Evolutionary conservation across 2,888 invertebrate genomes (phyloP).

Genomic region (Lomographa bimaculata): DNA sequence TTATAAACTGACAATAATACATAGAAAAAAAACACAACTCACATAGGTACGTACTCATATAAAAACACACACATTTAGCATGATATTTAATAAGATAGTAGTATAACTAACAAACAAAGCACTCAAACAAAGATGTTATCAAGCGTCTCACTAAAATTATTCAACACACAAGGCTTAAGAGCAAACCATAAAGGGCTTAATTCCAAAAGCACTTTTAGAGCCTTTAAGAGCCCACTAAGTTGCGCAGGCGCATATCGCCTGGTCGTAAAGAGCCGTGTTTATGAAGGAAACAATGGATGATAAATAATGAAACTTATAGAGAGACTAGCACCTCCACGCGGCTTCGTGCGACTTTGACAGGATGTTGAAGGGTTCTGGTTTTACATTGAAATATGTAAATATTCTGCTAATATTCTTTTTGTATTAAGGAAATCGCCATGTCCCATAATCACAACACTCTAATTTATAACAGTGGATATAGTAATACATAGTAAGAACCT

Average conservation of each 20-base stretch:
- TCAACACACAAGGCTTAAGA: conserved; percentile 12
- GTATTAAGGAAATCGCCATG: no score
- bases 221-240: conserved; percentile 23
- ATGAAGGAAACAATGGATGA: conserved; percentile 69
- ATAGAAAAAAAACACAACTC: no score
- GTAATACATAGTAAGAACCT: no score
- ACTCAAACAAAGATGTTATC: neutral
- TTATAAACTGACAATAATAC: no score
- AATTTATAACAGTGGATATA: no score
- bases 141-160: conserved; percentile 2
- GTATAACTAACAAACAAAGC: neutral
- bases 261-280: conserved; percentile 62
- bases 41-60: no score
- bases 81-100: no score
- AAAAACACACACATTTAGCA: no score
- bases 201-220: conserved; percentile 23
- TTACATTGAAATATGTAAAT: no score
- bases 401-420: no score
- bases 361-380: neutral
- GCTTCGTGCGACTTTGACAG: no score
- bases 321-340: conserved; percentile 7
- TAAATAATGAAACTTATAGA: conserved; percentile 76
- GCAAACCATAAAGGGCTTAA: conserved; percentile 33
- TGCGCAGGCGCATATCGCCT: conserved; percentile 11
- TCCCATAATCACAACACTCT: no score